Evolutionary conservation across 2,797 vertebrate species (phyloP).

Genomic region (Myotis daubentonii): DNA sequence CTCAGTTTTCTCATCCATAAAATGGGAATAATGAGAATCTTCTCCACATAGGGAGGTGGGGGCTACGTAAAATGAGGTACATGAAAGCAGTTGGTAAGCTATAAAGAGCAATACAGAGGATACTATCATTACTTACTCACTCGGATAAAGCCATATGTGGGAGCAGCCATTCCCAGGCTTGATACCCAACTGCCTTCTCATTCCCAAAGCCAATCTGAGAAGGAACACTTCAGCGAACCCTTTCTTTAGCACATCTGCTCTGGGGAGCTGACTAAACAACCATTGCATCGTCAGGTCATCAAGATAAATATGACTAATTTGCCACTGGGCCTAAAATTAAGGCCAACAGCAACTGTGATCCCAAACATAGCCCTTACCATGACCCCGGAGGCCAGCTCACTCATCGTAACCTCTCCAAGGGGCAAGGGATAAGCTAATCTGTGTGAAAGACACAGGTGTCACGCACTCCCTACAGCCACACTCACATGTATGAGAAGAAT

Average conservation of each 20-base stretch:
- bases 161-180: not conserved
- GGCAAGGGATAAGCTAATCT: conserved; percentile 69
- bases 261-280: conserved; percentile 33
- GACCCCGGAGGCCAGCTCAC: conserved; percentile 62
- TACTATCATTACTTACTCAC: not conserved
- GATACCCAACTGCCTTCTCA: not conserved
- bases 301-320: conserved; percentile 64
- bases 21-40: not conserved
- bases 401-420: conserved; percentile 55
- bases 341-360: conserved; percentile 60
- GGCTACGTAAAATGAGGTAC: not conserved
- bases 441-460: conserved; percentile 75
- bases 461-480: conserved; percentile 62
- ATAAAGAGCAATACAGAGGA: not conserved
- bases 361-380: conserved; percentile 65
- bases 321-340: conserved; percentile 49
- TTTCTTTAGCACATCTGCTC: conserved; percentile 55
- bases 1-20: not conserved
- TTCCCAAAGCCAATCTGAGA: not conserved
- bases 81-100: not conserved
- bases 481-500: conserved; percentile 70
- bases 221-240: not conserved
- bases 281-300: conserved; percentile 48
- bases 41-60: not conserved
- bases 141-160: not conserved